Base-by-base conservation (phyloP, 2,113 vertebrate species). In the Channa maculata region DNA sequence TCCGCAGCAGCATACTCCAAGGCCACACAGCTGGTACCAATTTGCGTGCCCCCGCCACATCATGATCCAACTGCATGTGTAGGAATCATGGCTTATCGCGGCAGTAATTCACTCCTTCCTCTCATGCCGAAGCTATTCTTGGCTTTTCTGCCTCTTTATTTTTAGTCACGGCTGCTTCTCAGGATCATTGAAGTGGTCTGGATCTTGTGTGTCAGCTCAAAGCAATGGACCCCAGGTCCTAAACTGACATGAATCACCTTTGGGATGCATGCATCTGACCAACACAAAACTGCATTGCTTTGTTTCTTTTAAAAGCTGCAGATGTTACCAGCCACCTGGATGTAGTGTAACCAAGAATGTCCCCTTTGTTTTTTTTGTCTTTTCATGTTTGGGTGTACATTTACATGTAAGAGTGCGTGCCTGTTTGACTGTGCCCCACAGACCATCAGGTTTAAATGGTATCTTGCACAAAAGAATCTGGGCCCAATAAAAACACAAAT, bases 1-100 rank as follows among this genome's bases (percentile, higher is more conserved):
- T 88, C 91, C 88, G 46, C 90, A 93, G 90, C 86, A 68, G 86
- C 87, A 81, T 87, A 90, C 91, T 93, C 89, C 83, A 91, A 86
- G 86, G 87, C 89, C 90, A 89, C 78, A 90, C 94, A 95, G 92
- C 92, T 94, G 93, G 90, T 93, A 93, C 85, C 92, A 92, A 92
- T 94, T 94, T 94, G 80, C 87, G 77, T 89, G 88, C 90, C 91
- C 87, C 81, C 74, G 75, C 88, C 84, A 69, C 83, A 88, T 91
- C 55, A 46, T 54, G 82, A 89, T 91, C 91, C 87, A 88, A 89
- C 86, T 86, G 86, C 89, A 91, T 93, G 91, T 92, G 91, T 90
- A 88, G 88, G 85, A 88, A 90, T 91, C 84, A 77, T 82, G 88
- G 88, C 92, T 93, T 93, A 93, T 94, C 91, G 85, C 87, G 41